These are phyloP conservation scores for Zelleria hepariella DNA, from an alignment of 2,888 invertebrate genomes.

Conservation along the genomic window DNA sequence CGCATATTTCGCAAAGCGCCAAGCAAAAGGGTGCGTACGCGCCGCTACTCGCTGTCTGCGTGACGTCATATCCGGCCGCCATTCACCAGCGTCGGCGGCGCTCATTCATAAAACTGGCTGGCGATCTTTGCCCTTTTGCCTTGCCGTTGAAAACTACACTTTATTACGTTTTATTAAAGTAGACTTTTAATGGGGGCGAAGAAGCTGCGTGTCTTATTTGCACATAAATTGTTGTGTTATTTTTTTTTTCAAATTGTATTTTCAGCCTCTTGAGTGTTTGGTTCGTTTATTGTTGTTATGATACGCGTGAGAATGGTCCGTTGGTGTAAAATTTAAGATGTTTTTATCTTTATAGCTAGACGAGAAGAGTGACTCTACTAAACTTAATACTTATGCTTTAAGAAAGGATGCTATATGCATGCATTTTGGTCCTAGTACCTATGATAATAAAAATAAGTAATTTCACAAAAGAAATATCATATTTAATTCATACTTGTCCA, in stretches of 20 bases:
- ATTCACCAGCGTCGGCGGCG: constrained; percentile 32
- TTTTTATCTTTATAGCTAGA: background rate
- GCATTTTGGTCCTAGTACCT: no score
- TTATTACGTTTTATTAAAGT: constrained; percentile 3
- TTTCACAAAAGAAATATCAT: no score
- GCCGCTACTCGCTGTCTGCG: constrained; percentile 29
- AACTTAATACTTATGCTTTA: no score
- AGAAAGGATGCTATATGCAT: no score
- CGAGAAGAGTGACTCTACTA: background rate
- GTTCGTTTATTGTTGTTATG: constrained; percentile 4
- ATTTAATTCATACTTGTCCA: no score
- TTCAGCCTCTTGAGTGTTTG: background rate
- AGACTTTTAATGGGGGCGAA: background rate
- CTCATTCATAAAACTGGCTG: constrained; percentile 49
- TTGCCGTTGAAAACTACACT: background rate
- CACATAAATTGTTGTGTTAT: background rate
- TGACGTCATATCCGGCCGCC: constrained; percentile 54
- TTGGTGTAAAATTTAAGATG: background rate
- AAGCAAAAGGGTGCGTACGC: constrained; percentile 36
- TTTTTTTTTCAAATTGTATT: background rate
- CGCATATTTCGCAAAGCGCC: background rate
- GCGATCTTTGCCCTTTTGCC: constrained; percentile 5
- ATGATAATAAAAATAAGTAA: no score
- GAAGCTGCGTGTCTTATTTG: background rate
- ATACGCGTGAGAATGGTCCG: constrained; percentile 8